Conservation (phyloP, 23 tunicate genomes). For the Oikopleura dioica region DNA sequence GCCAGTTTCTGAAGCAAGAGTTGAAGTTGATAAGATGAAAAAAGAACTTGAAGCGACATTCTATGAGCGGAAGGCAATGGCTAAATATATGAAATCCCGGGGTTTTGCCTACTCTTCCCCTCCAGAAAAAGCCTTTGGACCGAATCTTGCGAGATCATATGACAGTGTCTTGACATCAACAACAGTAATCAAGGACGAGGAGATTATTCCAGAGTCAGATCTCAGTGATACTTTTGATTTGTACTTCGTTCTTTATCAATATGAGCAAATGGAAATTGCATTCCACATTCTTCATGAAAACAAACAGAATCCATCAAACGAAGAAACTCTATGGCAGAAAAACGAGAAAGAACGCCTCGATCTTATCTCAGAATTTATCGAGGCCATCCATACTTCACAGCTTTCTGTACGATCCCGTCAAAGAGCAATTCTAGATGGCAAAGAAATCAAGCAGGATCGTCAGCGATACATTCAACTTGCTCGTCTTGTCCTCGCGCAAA, state of each 20-base stretch:
- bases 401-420: not conserved
- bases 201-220: not conserved
- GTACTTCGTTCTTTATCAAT: not conserved
- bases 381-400: not conserved
- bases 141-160: not conserved
- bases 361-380: not conserved
- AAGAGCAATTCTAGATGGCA: no score
- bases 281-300: not conserved
- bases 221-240: not conserved
- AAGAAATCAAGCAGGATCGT: no score
- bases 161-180: not conserved
- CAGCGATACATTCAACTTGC: slow-evolving; percentile 1
- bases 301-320: not conserved
- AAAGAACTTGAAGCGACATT: no score
- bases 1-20: no score
- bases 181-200: not conserved
- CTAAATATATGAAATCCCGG: not conserved
- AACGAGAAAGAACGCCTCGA: not conserved
- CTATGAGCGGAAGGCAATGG: not conserved
- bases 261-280: slow-evolving; percentile 10
- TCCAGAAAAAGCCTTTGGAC: slow-evolving; percentile 7
- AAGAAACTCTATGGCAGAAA: slow-evolving; percentile 3
- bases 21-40: no score
- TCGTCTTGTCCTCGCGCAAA: not conserved
- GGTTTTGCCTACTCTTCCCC: not conserved